Evolutionary conservation across 2,113 vertebrate species (phyloP).

Genomic region (Centropristis striata): DNA sequence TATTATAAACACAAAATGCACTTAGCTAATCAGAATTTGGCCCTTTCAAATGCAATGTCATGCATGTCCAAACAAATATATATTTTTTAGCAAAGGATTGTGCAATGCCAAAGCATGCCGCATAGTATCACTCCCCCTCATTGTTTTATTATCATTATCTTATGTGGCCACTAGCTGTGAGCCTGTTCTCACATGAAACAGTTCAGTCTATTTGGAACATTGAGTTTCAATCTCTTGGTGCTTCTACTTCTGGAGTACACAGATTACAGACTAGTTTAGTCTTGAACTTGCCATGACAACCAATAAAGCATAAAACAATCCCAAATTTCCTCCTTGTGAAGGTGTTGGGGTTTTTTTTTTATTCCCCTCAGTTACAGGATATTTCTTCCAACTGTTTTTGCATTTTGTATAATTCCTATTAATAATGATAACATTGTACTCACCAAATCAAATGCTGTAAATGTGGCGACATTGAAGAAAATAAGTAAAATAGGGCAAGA

Average conservation of each 20-base stretch:
- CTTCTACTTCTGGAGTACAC: not conserved
- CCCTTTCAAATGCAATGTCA: not conserved
- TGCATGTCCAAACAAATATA: not conserved
- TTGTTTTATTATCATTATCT: not conserved
- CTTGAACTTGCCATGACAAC: not conserved
- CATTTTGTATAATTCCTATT: not conserved
- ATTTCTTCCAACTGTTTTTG: no score
- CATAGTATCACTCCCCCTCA: not conserved
- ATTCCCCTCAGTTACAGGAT: no score
- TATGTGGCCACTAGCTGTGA: not conserved
- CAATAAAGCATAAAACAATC: not conserved
- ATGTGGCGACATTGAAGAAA: no score
- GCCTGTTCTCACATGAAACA: conserved; percentile 9
- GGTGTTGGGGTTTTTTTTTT: no score
- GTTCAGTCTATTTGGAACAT: not conserved
- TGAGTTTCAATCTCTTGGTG: not conserved
- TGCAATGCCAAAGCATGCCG: not conserved
- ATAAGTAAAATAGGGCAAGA: not conserved
- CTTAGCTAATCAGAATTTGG: not conserved
- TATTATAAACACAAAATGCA: no score
- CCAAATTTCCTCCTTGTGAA: not conserved
- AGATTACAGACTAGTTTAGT: not conserved
- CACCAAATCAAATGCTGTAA: not conserved
- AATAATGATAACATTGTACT: not conserved
- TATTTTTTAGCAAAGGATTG: not conserved